phyloP scores from a whole-genome alignment of 2,888 invertebrate genomes.

The Osedax frankpressi region DNA sequence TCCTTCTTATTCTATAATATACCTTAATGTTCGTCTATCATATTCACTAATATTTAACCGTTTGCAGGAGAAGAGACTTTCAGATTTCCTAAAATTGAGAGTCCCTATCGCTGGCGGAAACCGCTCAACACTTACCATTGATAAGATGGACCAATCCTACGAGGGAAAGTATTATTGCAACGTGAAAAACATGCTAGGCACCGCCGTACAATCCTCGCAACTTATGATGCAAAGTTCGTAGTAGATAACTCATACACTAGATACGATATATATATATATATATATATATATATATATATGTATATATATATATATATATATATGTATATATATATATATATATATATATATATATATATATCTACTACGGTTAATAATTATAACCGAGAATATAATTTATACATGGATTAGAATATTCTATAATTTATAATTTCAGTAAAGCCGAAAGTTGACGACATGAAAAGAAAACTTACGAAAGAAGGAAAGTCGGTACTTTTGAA shows the following conservation, averaged over 20 bases:
- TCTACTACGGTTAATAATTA: not conserved
- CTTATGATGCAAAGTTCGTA: slow-evolving; percentile 17
- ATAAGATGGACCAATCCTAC: slow-evolving; percentile 1
- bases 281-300: not conserved
- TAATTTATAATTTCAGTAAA: not conserved
- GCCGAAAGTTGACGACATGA: not conserved
- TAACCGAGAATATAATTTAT: too few species aligned
- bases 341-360: not conserved
- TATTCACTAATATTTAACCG: too few species aligned
- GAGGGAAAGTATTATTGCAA: slow-evolving; percentile 24
- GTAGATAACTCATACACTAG: too few species aligned
- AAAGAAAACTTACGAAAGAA: not conserved
- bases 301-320: not conserved
- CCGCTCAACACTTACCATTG: not conserved
- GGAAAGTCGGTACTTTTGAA: not conserved
- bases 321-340: not conserved
- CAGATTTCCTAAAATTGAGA: not conserved
- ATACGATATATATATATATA: not conserved
- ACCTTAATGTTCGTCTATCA: too few species aligned
- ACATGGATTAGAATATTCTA: too few species aligned
- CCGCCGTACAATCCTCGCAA: slow-evolving; percentile 11
- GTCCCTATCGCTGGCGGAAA: not conserved
- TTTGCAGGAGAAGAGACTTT: too few species aligned
- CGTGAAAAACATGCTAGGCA: slow-evolving; percentile 20
- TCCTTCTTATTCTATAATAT: too few species aligned